Evolutionary conservation across 2,888 invertebrate genomes (phyloP).

Genomic region (Carpatolechia fugitivella): DNA sequence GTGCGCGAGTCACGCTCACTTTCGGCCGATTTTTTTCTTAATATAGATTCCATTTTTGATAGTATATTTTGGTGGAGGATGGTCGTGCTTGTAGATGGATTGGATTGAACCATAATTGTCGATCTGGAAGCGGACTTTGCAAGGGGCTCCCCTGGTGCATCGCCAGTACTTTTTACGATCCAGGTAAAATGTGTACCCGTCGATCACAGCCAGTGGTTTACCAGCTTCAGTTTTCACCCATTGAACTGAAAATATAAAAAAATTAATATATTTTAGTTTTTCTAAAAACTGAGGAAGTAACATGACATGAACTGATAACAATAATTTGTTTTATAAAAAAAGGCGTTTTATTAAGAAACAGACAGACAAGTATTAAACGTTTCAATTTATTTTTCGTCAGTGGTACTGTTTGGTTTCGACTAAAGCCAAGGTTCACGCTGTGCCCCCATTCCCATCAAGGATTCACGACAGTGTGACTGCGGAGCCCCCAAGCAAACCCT

Average conservation of each 20-base stretch:
- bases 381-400: too few relatives aligned
- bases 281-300: too few relatives aligned
- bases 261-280: not conserved
- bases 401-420: too few relatives aligned
- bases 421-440: too few relatives aligned
- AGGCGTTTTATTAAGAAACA: too few relatives aligned
- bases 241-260: not conserved
- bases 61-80: conserved; percentile 39
- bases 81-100: conserved; percentile 63
- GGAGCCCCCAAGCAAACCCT: too few relatives aligned
- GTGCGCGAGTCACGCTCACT: too few relatives aligned
- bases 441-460: too few relatives aligned
- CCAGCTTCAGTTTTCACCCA: not conserved
- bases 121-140: not conserved
- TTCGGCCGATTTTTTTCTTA: too few relatives aligned
- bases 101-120: too few relatives aligned
- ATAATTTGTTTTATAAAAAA: not conserved
- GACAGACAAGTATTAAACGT: too few relatives aligned
- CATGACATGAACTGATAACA: not conserved
- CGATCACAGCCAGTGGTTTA: not conserved
- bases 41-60: conserved; percentile 21
- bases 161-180: not conserved
- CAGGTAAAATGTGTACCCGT: not conserved
- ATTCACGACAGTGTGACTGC: too few relatives aligned
- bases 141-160: not conserved